These are phyloP conservation scores for Thumatha senex DNA, from an alignment of 2,888 invertebrate species.

Conservation along the genomic window DNA sequence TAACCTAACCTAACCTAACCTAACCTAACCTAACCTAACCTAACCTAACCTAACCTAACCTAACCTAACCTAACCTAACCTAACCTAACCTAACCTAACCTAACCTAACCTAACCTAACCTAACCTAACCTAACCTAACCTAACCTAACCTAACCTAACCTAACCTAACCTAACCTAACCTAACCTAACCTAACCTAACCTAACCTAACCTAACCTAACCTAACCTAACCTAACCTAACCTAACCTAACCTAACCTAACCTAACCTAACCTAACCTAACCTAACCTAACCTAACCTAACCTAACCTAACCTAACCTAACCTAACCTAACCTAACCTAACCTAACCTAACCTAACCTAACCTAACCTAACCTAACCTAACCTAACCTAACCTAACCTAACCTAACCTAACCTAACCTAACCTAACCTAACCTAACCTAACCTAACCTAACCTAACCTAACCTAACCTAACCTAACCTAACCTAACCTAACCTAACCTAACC, in stretches of 20 bases:
- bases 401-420: slow-evolving; percentile 21
- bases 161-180: slow-evolving; percentile 18
- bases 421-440: slow-evolving; percentile 10
- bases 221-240: slow-evolving; percentile 19
- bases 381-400: slow-evolving; percentile 19
- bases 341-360: slow-evolving; percentile 16
- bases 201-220: slow-evolving; percentile 19
- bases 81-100: slow-evolving; percentile 21
- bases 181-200: slow-evolving; percentile 18
- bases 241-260: slow-evolving; percentile 14
- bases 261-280: slow-evolving; percentile 14
- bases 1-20: slow-evolving; percentile 22
- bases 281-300: slow-evolving; percentile 20
- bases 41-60: slow-evolving; percentile 20
- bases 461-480: no score
- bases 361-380: slow-evolving; percentile 19
- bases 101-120: slow-evolving; percentile 21
- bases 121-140: slow-evolving; percentile 22
- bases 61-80: slow-evolving; percentile 19
- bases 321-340: slow-evolving; percentile 15
- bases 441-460: no score
- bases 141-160: slow-evolving; percentile 19
- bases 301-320: slow-evolving; percentile 14
- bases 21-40: slow-evolving; percentile 23
- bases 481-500: no score